A percentile compares a stretch with the other conserved stretches of the same genome.
phyloP scores from a whole-genome alignment of 2,113 vertebrate genomes.

The Australoheros scitulus region DNA sequence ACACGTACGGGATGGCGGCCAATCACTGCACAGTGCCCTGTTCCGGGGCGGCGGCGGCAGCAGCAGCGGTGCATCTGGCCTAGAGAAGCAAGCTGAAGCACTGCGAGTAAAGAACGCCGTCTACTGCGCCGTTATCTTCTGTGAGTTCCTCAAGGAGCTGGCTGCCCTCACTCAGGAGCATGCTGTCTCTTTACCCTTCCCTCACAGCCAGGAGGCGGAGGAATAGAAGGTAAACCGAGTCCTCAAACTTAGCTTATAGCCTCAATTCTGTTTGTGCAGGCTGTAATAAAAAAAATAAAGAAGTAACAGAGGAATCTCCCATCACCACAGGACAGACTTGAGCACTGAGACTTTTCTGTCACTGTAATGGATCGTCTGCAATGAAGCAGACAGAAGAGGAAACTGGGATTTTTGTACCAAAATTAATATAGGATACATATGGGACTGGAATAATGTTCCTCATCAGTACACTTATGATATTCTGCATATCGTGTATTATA shows the following conservation, averaged over 20 bases:
- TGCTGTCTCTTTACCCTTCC: constrained; percentile 89
- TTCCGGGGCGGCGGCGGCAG: constrained; percentile 74
- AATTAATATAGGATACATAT: constrained; percentile 48
- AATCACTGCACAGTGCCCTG: constrained; percentile 83
- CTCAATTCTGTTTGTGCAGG: neutral
- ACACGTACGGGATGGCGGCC: constrained; percentile 86
- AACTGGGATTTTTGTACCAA: constrained; percentile 51
- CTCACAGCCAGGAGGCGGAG: constrained; percentile 81
- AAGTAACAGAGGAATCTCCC: neutral
- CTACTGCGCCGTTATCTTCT: constrained; percentile 94
- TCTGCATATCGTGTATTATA: constrained; percentile 81
- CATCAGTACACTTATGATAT: constrained; percentile 61
- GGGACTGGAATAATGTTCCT: constrained; percentile 48
- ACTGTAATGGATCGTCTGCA: neutral
- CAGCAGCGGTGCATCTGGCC: constrained; percentile 19
- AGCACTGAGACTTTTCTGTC: constrained; percentile 42
- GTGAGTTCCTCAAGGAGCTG: constrained; percentile 97
- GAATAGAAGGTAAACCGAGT: constrained; percentile 69
- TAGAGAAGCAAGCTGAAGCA: constrained; percentile 88
- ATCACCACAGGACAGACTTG: constrained; percentile 24
- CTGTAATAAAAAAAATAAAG: constrained; percentile 3
- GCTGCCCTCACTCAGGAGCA: constrained; percentile 94
- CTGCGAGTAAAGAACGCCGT: constrained; percentile 94
- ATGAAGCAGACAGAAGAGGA: neutral
- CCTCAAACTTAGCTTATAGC: neutral